Evolutionary conservation across 1,140 invertebrate genomes (phyloP), one percentile per base, ranked within the genome.

Genomic region (Saxidomus purpurata): DNA sequence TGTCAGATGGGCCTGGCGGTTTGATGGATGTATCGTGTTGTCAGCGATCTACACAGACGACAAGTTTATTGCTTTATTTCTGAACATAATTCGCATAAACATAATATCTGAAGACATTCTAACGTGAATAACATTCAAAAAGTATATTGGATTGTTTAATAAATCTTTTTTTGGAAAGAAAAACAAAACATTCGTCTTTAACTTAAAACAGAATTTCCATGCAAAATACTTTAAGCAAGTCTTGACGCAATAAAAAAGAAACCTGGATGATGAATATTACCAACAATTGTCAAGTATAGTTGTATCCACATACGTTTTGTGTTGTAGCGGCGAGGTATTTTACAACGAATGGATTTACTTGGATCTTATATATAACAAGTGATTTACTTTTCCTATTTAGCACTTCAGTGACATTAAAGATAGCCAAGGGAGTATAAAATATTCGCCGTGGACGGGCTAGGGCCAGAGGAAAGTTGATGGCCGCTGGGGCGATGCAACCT

Each of bases 401-500:
- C 36, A 38, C 17, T 1, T 1, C 1, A 36, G 67, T 71, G 34
- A 38, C 67, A 40, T 38, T 40, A 9, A 38, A 71, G 34, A 13
- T 9, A 28, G 67, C 31, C 22, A 22, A 67, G n/a, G 8, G 25
- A 31, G 55, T n/a, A n/a, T n/a, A 22, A 9, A 61, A 25, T 31
- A 15, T 11, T 31, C n/a, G 8, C 17, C 61, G 17, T 2, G n/a
- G 61, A 2, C 61, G n/a, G 25, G 17, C 11, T 6, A 1, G 25
- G 67, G 76, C 31, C 31, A 25, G 17, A 17, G 13, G 63, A 31
- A 19, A 15, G 2, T 47, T 25, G 69, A 47, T 49, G 28, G 67
- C 36, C 13, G 43, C 19, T 38, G 55, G 31, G 11, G 55, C 34
- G 31, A 92, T 91, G 89, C 89, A 89, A 59, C 90, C 89, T 13